A percentile compares a stretch with the other conserved stretches of the same genome.
Evolutionary conservation across 1,140 invertebrate genomes (phyloP).

Genomic region (Triops cancriformis): DNA sequence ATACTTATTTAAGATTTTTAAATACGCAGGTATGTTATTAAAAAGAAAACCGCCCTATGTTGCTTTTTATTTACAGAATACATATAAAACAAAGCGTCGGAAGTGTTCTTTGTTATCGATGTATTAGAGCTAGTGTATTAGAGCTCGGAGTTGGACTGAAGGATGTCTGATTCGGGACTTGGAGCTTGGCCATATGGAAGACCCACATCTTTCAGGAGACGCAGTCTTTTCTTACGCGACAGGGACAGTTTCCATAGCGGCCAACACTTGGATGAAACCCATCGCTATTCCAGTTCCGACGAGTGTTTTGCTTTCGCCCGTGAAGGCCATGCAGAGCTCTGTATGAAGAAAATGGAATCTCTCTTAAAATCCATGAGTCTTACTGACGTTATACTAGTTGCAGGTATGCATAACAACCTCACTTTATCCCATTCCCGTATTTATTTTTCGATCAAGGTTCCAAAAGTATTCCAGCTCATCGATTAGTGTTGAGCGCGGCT

Average conservation of each 20-base stretch:
- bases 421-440: slow-evolving; percentile 28
- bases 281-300: slow-evolving; percentile 2
- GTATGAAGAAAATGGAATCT: slow-evolving; percentile 24
- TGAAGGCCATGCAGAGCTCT: slow-evolving; percentile 24
- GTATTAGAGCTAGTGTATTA: neutral
- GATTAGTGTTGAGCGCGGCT: slow-evolving; percentile 72
- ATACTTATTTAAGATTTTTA: no score
- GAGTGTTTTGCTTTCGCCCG: slow-evolving; percentile 16
- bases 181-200: neutral
- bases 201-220: neutral
- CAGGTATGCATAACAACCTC: slow-evolving; percentile 7
- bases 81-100: no score
- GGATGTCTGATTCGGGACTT: neutral
- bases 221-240: neutral
- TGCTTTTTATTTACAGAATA: no score
- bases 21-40: no score
- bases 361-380: slow-evolving; percentile 19
- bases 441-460: slow-evolving; percentile 42
- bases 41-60: no score
- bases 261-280: slow-evolving; percentile 9
- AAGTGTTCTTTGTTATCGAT: no score
- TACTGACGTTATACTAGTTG: slow-evolving; percentile 28
- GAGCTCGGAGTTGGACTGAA: slow-evolving; percentile 1
- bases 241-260: slow-evolving; percentile 14
- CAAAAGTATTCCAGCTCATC: slow-evolving; percentile 54